A percentile compares a stretch with the other conserved stretches of the same genome.
These are phyloP conservation scores for Idaea biselata DNA, from an alignment of 2,888 invertebrate genomes.

Conservation along the genomic window DNA sequence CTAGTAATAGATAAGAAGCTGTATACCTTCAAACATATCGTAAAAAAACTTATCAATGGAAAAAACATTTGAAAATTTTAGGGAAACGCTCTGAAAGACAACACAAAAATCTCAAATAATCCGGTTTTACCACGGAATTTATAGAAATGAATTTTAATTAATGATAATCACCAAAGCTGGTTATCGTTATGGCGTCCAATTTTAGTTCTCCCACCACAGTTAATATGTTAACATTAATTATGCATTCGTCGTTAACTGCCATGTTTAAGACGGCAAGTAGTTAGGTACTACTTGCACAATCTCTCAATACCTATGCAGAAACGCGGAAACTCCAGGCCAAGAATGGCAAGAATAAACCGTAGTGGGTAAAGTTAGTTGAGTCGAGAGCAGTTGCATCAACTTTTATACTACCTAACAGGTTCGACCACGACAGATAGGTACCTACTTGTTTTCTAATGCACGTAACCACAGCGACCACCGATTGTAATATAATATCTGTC, in stretches of 20 bases:
- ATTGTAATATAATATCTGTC: constrained; percentile 34
- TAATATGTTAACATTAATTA: not conserved
- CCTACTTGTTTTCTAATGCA: constrained; percentile 44
- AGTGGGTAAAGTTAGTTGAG: constrained; percentile 17
- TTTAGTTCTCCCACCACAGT: not conserved
- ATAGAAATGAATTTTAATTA: constrained; percentile 1
- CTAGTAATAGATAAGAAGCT: no score
- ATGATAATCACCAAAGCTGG: not conserved
- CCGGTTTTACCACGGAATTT: not conserved
- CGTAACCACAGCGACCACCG: constrained; percentile 44
- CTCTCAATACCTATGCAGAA: not conserved
- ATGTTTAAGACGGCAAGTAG: not conserved
- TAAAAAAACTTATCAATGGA: not conserved
- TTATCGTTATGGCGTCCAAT: not conserved
- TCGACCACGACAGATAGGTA: constrained; percentile 31
- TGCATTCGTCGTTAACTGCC: not conserved
- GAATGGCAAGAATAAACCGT: not conserved
- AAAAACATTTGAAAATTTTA: not conserved
- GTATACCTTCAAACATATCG: no score
- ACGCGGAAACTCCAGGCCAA: not conserved
- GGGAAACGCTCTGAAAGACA: not conserved
- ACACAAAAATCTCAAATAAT: not conserved
- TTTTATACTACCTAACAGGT: constrained; percentile 61
- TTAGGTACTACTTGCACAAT: not conserved
- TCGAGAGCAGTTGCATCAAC: constrained; percentile 30